Conservation (phyloP, 2,797 vertebrate genomes). For the Rhinogobio ventralis region DNA sequence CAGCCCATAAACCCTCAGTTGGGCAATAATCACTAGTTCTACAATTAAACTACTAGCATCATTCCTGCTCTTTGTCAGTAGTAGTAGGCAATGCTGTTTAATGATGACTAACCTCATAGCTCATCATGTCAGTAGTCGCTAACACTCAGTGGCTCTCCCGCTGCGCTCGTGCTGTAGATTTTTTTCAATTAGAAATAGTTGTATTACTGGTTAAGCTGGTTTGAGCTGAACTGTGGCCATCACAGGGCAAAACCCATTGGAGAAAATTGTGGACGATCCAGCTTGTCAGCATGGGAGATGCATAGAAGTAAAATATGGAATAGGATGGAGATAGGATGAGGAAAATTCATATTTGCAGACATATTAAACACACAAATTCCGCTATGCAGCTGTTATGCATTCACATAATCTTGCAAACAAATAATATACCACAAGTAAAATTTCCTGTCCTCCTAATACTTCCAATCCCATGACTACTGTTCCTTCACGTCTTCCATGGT, state of each 20-base stretch:
- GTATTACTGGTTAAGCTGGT: constrained; percentile 40
- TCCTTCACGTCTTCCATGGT: constrained; percentile 34
- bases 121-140: constrained; percentile 34
- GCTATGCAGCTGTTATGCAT: constrained; percentile 5
- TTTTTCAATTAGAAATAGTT: not conserved
- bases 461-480: constrained; percentile 4
- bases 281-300: constrained; percentile 59
- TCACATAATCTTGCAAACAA: constrained; percentile 4
- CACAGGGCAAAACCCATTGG: constrained; percentile 47
- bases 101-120: constrained; percentile 75
- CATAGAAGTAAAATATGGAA: constrained; percentile 57
- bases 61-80: constrained; percentile 60
- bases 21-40: constrained; percentile 67
- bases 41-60: constrained; percentile 60
- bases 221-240: constrained; percentile 62
- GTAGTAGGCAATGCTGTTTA: constrained; percentile 69
- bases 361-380: not conserved
- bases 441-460: constrained; percentile 7
- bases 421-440: not conserved
- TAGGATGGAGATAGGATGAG: constrained; percentile 26
- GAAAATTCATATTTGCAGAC: constrained; percentile 34
- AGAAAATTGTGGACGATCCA: constrained; percentile 69
- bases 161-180: constrained; percentile 12
- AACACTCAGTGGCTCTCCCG: constrained; percentile 24
- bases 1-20: constrained; percentile 28